Conservation (phyloP, 2,113 vertebrate species). For the Melanocharis versteri region DNA sequence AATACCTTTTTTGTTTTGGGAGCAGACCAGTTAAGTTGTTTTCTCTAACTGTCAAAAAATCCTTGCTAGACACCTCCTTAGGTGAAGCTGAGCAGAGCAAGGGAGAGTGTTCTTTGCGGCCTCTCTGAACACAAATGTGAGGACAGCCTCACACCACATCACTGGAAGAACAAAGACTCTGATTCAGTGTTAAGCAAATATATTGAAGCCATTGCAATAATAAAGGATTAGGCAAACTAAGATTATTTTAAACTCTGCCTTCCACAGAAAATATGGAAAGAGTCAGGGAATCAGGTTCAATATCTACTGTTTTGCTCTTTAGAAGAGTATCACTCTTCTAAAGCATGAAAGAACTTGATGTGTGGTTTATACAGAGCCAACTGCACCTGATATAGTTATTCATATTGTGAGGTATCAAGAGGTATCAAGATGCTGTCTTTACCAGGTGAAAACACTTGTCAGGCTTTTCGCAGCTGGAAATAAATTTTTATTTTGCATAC, state of each 20-base stretch:
- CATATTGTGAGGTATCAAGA: neutral
- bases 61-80: neutral
- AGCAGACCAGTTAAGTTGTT: fast-evolving
- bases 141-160: neutral
- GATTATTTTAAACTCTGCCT: neutral
- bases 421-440: neutral
- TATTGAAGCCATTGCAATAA: fast-evolving
- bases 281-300: neutral
- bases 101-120: neutral
- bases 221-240: neutral
- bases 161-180: neutral
- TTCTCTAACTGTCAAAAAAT: neutral
- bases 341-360: neutral
- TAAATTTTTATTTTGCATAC: neutral
- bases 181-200: neutral
- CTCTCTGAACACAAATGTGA: neutral
- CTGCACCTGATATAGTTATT: neutral
- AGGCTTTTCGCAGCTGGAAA: neutral
- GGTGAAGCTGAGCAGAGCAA: neutral
- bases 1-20: neutral
- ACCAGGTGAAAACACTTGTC: neutral
- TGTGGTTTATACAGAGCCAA: neutral
- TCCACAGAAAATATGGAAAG: neutral
- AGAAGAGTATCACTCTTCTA: neutral
- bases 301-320: neutral